Percentiles rank a stretch among this genome's conserved stretches.
These are phyloP conservation scores for Neodiprion virginianus DNA, from an alignment of 1,140 invertebrate species.

Conservation along the genomic window DNA sequence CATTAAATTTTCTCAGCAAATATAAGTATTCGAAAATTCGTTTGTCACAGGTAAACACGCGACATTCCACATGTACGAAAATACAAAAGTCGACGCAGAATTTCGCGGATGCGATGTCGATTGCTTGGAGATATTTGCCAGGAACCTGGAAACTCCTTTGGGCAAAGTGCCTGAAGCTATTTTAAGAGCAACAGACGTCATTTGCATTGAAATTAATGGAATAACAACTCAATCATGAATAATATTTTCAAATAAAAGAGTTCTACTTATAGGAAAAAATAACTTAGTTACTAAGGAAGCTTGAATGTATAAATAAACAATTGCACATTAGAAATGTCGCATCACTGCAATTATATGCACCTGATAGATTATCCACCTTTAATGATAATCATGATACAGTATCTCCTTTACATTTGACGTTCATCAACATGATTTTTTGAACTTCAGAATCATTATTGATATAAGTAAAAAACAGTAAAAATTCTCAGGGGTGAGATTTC, in stretches of 20 bases:
- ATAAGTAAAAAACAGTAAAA: too few relatives aligned
- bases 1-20: neutral
- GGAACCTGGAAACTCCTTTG: constrained; percentile 54
- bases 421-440: too few relatives aligned
- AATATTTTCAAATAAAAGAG: neutral
- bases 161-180: constrained; percentile 55
- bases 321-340: constrained; percentile 75
- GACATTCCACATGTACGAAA: constrained; percentile 55
- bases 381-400: constrained; percentile 63
- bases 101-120: constrained; percentile 56
- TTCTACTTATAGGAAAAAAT: constrained; percentile 21
- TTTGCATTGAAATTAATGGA: constrained; percentile 44
- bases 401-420: too few relatives aligned
- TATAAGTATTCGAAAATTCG: neutral
- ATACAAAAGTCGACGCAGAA: constrained; percentile 52
- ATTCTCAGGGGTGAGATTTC: too few relatives aligned
- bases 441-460: too few relatives aligned
- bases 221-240: constrained; percentile 15
- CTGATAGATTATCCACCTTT: constrained; percentile 92
- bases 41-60: constrained; percentile 46
- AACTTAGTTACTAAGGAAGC: constrained; percentile 23
- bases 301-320: neutral
- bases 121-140: constrained; percentile 51
- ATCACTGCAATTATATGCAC: constrained; percentile 96
- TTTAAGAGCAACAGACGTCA: constrained; percentile 52